Evolutionary conservation across 2,113 vertebrate genomes (phyloP).

Genomic region (Pristiophorus japonicus): DNA sequence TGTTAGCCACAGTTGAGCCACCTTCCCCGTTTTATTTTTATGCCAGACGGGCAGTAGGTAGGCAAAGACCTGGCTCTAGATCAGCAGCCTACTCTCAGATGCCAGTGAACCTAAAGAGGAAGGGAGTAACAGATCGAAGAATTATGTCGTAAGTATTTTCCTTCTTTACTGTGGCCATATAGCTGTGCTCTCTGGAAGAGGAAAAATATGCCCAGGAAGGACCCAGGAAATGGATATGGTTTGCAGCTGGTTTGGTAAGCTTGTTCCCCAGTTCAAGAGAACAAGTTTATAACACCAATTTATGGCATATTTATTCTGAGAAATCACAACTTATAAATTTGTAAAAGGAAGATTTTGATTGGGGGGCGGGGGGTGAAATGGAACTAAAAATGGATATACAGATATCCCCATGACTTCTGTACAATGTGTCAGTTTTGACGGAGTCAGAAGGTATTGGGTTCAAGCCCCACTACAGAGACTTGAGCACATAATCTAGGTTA

Average conservation of each 20-base stretch:
- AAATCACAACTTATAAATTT: neutral
- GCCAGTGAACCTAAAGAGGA: neutral
- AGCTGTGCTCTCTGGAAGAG: neutral
- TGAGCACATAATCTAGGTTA: neutral
- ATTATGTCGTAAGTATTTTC: neutral
- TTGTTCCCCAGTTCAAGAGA: neutral
- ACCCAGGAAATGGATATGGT: neutral
- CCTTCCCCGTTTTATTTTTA: too few relatives aligned
- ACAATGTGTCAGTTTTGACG: neutral
- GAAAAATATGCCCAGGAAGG: neutral
- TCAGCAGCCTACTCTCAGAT: neutral
- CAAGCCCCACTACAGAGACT: neutral
- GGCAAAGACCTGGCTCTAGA: neutral
- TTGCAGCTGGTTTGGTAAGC: neutral
- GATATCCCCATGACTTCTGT: neutral
- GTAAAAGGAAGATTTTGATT: neutral
- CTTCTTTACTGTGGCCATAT: neutral
- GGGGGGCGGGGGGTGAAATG: too few relatives aligned
- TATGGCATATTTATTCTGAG: neutral
- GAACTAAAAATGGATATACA: neutral
- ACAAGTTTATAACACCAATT: neutral
- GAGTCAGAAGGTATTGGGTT: neutral
- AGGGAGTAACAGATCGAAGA: neutral
- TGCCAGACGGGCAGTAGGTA: too few relatives aligned
- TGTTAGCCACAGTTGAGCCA: too few relatives aligned